Evolutionary conservation across 2,888 invertebrate species (phyloP), one percentile per base, ranked within the genome.

Genomic region (Perithous albicinctus): DNA sequence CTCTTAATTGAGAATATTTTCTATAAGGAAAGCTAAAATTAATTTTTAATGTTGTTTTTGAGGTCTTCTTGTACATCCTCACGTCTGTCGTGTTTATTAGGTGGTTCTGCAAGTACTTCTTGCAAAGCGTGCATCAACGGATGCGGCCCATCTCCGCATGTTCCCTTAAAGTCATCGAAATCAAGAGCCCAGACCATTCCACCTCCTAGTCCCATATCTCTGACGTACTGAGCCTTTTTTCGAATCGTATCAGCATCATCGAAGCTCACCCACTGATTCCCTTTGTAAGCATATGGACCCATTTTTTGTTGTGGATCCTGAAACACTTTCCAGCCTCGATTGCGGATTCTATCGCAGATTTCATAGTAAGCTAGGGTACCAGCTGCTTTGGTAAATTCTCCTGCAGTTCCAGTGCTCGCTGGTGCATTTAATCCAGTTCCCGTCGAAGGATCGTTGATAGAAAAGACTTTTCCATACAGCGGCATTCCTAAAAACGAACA

Each of bases 101-200:
- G 89, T 10, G 90, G 88, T 6, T 94, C 94, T 8, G 96, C 94
- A 20, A 98, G 93, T 2, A 95, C 96, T 84, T 95, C 94, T 86
- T 96, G 96, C 70, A 98, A 96, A n/a, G 96, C 95, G 41, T 95
- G 96, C 83, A 98, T 93, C 3, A 98, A 93, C 0, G 98, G 97
- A 93, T 97, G 96, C 48, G 94, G 94, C 41, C 97, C 98, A 90
- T 96, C 95, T 0, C 96, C 96, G 90, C 98, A 98, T 82, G 95
- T 94, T 75, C 85, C 93, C 83, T 94, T 95, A 90, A 97, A 98
- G 92, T 98, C 98, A 87, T 98, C 98, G 85, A 98, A 94, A 93
- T 98, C 98, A 41, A 98, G 93, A 0, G 98, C 97, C 98, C 98
- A 98, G 54, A 98, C 95, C 97, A 98, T 98, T 18, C 97, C 97